Evolutionary conservation across 2,888 invertebrate species (phyloP), one percentile per base, ranked within the genome.

Genomic region (Agonum fuliginosum): DNA sequence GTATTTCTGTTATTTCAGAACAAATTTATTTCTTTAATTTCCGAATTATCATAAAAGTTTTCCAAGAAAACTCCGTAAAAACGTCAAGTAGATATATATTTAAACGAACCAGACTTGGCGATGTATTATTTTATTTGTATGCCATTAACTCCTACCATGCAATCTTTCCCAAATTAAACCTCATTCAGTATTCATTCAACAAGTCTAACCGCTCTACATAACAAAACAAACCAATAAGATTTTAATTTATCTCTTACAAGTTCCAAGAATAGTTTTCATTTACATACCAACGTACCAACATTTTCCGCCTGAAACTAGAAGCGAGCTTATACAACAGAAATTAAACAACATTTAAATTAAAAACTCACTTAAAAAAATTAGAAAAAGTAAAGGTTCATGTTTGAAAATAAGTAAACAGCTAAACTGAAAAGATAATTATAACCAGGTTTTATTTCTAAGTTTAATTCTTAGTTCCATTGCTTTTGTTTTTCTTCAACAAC

Each of bases 131-230:
- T 54, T 54, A 54, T 54, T 54, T 54, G 54, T 22, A 12, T 12
- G n/a, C n/a, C 54, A 54, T 54, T 54, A 54, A 24, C 24, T 54
- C 22, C 12, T 22, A 24, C 22, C 48, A 24, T 54, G 24, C 54
- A 54, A 54, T 54, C 54, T 54, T 54, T 54, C 54, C 24, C 54
- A n/a, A 54, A 54, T 54, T 54, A 54, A 54, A 54, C 22, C 54
- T 54, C 54, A 54, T 54, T 54, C 54, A n/a, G 54, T 54, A 54
- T 54, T 54, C 54, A 54, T 54, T 54, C 54, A 54, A 54, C 54
- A 54, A 54, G 54, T 54, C 54, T 20, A 20, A 48, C 48, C n/a
- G 17, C 48, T 20, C 8, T 20, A 6, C 48, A 24, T 1, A 24
- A 54, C 54, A 54, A 54, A 54, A 54, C 22, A 54, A 54, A 54